Conservation (phyloP, 1,140 invertebrate species). For the Hestina assimilis region DNA sequence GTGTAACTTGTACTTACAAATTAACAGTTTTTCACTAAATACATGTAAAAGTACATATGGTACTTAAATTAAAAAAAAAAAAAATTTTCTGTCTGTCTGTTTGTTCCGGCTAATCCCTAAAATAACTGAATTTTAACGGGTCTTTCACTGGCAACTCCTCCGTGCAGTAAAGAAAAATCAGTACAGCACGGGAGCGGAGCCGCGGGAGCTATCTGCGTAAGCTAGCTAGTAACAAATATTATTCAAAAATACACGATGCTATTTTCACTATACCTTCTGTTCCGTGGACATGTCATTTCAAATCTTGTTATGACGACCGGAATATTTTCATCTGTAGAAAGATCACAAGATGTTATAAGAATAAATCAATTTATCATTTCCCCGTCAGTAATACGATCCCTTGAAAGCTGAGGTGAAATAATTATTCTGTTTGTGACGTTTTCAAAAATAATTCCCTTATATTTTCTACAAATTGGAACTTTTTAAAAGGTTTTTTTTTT, state of each 20-base stretch:
- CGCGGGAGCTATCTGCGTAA: no score
- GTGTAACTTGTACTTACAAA: no score
- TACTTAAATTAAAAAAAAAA: no score
- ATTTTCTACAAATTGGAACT: neutral
- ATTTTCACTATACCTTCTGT: neutral
- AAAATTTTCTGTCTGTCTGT: no score
- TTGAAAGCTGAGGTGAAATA: conserved; percentile 10
- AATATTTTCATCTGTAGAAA: conserved; percentile 13
- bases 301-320: conserved; percentile 17
- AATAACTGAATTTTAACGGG: no score
- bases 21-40: no score
- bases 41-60: no score
- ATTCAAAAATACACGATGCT: neutral
- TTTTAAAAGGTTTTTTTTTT: neutral
- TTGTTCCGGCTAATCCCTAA: no score
- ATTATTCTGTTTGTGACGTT: conserved; percentile 13
- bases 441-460: neutral
- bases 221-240: no score
- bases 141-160: no score
- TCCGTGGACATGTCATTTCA: conserved; percentile 15
- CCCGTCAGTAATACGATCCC: conserved; percentile 9
- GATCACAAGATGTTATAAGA: conserved; percentile 12
- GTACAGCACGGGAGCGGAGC: no score
- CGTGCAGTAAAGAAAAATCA: no score
- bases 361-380: conserved; percentile 24